phyloP scores from a whole-genome alignment of 2,113 vertebrate species.

The Mastomys natalensis region DNA sequence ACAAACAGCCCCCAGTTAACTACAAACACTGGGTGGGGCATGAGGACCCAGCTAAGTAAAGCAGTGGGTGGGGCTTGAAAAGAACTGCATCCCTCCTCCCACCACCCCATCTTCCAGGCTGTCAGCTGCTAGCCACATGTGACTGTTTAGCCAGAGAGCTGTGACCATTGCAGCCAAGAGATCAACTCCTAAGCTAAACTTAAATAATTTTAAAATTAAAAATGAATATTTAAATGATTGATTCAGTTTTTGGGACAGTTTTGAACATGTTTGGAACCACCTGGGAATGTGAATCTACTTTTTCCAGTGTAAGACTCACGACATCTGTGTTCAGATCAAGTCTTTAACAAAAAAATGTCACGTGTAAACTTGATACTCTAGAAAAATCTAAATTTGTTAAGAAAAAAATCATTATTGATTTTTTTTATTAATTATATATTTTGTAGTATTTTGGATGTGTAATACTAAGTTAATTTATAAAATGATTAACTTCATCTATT shows the following conservation, averaged over 20 bases:
- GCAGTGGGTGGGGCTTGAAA: background rate
- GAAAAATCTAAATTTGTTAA: background rate
- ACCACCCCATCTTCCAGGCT: background rate
- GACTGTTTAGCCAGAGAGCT: background rate
- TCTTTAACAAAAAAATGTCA: constrained; percentile 30
- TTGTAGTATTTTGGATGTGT: background rate
- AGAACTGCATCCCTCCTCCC: background rate
- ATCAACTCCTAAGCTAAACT: background rate
- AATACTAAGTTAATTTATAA: background rate
- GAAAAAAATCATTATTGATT: background rate
- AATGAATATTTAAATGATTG: background rate
- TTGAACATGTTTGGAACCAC: background rate
- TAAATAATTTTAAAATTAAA: background rate
- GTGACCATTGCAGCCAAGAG: background rate
- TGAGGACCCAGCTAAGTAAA: background rate
- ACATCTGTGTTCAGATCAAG: background rate
- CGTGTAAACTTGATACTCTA: background rate
- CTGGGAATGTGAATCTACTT: background rate
- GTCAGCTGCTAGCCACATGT: background rate
- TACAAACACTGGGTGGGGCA: background rate
- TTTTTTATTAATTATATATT: background rate
- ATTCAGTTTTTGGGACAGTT: background rate
- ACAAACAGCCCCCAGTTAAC: background rate
- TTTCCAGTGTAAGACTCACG: background rate
- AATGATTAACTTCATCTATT: background rate